Percentiles rank a stretch among this genome's conserved stretches.
phyloP scores from a whole-genome alignment of 2,113 vertebrate species.

The Cisticola juncidis region DNA sequence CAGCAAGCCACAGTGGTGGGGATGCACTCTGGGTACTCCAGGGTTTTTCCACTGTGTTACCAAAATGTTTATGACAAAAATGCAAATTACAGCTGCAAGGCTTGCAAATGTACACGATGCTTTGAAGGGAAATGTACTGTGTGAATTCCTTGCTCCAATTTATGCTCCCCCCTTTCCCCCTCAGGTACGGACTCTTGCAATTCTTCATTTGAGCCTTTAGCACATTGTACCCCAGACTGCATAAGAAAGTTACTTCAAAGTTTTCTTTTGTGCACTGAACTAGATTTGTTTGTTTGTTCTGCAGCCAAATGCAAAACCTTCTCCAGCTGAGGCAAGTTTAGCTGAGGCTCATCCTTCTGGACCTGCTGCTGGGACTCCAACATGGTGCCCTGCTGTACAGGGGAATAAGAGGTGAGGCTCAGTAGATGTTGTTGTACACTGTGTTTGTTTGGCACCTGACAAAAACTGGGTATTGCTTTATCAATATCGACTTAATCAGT shows the following conservation, averaged over 20 bases:
- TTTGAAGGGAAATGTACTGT: not conserved
- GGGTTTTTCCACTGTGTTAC: not conserved
- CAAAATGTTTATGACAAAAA: not conserved
- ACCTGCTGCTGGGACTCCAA: not conserved
- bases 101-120: not conserved
- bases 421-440: accelerated
- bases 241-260: slow-evolving; percentile 28
- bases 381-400: not conserved
- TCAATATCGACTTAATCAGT: not conserved
- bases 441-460: not conserved
- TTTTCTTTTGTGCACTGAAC: not conserved
- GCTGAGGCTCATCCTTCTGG: not conserved
- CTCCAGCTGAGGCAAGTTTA: not conserved
- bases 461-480: not conserved
- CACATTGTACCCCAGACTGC: not conserved
- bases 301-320: slow-evolving; percentile 49
- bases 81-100: not conserved
- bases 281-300: slow-evolving; percentile 40
- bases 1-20: not conserved
- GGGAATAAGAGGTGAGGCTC: not conserved
- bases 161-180: not conserved
- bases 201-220: not conserved
- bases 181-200: not conserved
- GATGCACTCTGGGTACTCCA: not conserved
- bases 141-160: not conserved